These are phyloP conservation scores for Poecile montanus DNA, from an alignment of 2,797 vertebrate species.

Conservation along the genomic window DNA sequence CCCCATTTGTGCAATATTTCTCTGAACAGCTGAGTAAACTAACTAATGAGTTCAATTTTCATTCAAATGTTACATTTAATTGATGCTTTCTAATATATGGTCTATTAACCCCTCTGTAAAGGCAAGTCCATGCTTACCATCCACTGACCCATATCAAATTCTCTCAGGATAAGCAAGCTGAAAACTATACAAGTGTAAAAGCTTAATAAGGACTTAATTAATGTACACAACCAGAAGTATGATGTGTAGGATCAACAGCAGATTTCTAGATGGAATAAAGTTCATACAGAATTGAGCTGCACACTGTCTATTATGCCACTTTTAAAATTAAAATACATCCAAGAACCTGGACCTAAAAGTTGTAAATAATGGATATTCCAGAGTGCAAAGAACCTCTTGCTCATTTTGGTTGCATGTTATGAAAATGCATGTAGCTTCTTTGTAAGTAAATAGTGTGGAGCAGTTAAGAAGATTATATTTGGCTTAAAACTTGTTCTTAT, in stretches of 20 bases:
- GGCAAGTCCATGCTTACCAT: not conserved
- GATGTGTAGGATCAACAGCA: not conserved
- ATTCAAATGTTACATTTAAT: conserved; percentile 64
- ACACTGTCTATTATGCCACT: not conserved
- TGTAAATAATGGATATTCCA: not conserved
- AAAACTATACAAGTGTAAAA: conserved; percentile 34
- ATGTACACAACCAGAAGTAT: not conserved
- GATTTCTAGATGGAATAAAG: not conserved
- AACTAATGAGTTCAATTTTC: conserved; percentile 65
- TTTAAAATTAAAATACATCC: not conserved
- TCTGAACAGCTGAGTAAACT: conserved; percentile 71
- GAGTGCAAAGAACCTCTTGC: not conserved
- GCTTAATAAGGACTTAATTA: conserved; percentile 44
- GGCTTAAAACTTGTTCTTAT: not conserved
- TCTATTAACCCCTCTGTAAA: conserved; percentile 43
- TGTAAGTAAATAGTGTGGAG: not conserved
- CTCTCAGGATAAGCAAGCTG: conserved; percentile 3
- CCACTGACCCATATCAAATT: conserved; percentile 1
- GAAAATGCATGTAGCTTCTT: not conserved
- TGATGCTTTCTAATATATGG: conserved; percentile 45
- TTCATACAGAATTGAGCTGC: not conserved
- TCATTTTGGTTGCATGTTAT: not conserved
- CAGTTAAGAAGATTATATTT: not conserved
- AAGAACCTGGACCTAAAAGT: not conserved
- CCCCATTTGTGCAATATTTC: conserved; percentile 47